These are phyloP conservation scores for Cecropterus lyciades DNA, from an alignment of 1,140 invertebrate species.

Conservation along the genomic window DNA sequence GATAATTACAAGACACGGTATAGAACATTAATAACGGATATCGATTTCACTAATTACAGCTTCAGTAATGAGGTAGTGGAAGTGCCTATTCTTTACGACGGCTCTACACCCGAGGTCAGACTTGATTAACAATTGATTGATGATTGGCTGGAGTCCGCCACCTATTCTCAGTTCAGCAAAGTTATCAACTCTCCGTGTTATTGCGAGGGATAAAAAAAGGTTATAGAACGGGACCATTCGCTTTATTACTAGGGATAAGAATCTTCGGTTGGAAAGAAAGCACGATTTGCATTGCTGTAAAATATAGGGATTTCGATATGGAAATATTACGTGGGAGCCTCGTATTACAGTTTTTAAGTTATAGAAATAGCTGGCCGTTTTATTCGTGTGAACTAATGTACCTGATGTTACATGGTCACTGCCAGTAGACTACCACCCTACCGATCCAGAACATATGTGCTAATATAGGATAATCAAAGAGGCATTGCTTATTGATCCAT, in stretches of 20 bases:
- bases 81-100: slow-evolving; percentile 26
- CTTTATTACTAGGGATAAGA: slow-evolving; percentile 19
- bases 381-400: neutral
- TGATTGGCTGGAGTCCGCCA: slow-evolving; percentile 13
- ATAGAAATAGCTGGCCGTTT: neutral
- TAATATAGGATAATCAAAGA: no score
- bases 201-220: slow-evolving; percentile 19
- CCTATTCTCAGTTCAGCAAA: slow-evolving; percentile 30
- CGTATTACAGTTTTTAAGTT: neutral
- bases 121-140: slow-evolving; percentile 33
- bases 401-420: no score
- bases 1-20: slow-evolving; percentile 31
- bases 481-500: no score
- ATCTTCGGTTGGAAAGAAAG: slow-evolving; percentile 13
- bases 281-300: slow-evolving; percentile 6
- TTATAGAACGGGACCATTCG: slow-evolving; percentile 14
- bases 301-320: slow-evolving; percentile 6
- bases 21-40: slow-evolving; percentile 26
- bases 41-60: slow-evolving; percentile 31
- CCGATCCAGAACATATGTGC: no score
- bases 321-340: neutral
- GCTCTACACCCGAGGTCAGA: slow-evolving; percentile 9
- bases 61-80: slow-evolving; percentile 30
- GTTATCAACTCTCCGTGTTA: slow-evolving; percentile 21
- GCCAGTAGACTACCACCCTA: no score